These are phyloP conservation scores for Meiosimyza decipiens DNA, from an alignment of 2,888 invertebrate genomes.

Conservation along the genomic window DNA sequence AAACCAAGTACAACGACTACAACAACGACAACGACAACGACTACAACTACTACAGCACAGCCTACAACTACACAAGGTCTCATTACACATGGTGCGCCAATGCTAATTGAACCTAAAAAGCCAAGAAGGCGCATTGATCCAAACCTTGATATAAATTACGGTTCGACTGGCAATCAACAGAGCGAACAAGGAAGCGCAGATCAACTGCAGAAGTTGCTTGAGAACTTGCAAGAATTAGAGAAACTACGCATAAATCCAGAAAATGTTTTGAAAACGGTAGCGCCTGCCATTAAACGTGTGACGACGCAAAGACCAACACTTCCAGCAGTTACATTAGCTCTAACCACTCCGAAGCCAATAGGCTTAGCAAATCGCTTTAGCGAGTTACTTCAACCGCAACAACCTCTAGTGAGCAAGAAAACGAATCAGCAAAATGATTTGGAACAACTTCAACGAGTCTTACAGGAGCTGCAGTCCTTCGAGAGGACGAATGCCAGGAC, in stretches of 20 bases:
- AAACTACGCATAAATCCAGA: slow-evolving; percentile 59
- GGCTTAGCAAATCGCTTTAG: slow-evolving; percentile 53
- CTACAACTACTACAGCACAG: slow-evolving; percentile 43
- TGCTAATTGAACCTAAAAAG: slow-evolving; percentile 58
- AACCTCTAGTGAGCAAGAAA: slow-evolving; percentile 36
- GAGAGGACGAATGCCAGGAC: slow-evolving; percentile 49
- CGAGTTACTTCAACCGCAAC: slow-evolving; percentile 36
- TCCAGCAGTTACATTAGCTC: not conserved
- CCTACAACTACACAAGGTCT: slow-evolving; percentile 45
- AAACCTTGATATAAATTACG: slow-evolving; percentile 58
- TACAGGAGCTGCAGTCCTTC: slow-evolving; percentile 54
- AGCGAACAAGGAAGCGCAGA: slow-evolving; percentile 45
- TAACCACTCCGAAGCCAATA: slow-evolving; percentile 31
- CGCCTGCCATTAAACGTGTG: slow-evolving; percentile 11
- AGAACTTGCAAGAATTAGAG: slow-evolving; percentile 66
- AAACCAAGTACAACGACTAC: slow-evolving; percentile 29
- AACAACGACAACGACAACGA: slow-evolving; percentile 44
- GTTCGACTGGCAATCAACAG: slow-evolving; percentile 54
- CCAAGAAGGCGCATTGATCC: slow-evolving; percentile 60
- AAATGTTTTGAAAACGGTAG: slow-evolving; percentile 51
- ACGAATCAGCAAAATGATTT: slow-evolving; percentile 43
- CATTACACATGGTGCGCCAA: slow-evolving; percentile 57
- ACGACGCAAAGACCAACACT: slow-evolving; percentile 26
- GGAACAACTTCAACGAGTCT: slow-evolving; percentile 52
- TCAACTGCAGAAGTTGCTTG: slow-evolving; percentile 67